phyloP scores from a whole-genome alignment of 1,140 invertebrate species.

The Eriocheir sinensis region DNA sequence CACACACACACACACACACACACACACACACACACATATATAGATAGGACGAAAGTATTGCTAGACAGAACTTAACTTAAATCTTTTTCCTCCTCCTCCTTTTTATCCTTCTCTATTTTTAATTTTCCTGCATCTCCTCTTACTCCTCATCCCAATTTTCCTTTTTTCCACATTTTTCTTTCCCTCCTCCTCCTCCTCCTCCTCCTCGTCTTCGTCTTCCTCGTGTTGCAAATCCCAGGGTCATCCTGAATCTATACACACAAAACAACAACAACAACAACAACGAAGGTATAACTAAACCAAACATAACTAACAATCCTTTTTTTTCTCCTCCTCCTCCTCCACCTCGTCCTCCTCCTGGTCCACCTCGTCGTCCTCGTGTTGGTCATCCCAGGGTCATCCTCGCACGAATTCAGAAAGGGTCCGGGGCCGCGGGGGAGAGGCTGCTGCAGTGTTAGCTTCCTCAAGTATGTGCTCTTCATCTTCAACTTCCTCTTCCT shows the following conservation, averaged over 20 bases:
- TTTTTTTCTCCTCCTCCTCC: neutral
- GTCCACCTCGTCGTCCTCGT: neutral
- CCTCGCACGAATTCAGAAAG: slow-evolving; percentile 41
- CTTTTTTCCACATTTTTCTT: too few species aligned
- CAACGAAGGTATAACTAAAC: neutral
- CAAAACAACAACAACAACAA: neutral
- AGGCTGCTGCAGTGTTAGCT: slow-evolving; percentile 89
- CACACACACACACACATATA: too few species aligned
- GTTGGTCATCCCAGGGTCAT: neutral
- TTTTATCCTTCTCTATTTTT: too few species aligned
- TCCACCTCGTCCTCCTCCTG: neutral
- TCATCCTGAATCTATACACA: neutral
- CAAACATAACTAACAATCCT: neutral
- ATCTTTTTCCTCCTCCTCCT: too few species aligned
- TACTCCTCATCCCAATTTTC: too few species aligned
- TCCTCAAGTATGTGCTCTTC: slow-evolving; percentile 89
- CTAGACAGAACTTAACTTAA: too few species aligned
- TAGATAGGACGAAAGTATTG: too few species aligned
- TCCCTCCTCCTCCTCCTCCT: too few species aligned
- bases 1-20: too few species aligned
- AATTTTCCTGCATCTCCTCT: too few species aligned
- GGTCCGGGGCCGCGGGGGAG: slow-evolving; percentile 82
- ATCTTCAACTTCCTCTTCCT: slow-evolving; percentile 91
- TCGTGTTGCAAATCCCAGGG: too few species aligned
- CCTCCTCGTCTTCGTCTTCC: too few species aligned